Conservation (phyloP, 2,113 vertebrate species). For the Gambusia affinis region DNA sequence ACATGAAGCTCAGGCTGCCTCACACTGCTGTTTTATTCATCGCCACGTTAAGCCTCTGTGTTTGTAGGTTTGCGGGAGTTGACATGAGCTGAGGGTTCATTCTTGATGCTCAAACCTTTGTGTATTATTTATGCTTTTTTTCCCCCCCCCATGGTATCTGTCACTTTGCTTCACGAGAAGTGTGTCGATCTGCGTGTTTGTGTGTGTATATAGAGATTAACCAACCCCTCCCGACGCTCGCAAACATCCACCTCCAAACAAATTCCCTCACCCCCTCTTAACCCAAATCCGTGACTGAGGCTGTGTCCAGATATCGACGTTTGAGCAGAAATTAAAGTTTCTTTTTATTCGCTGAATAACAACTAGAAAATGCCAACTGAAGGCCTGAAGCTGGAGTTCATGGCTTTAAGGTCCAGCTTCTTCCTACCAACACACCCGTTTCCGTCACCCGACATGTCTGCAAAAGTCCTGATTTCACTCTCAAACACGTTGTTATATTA, state of each 20-base stretch:
- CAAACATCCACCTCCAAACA: neutral
- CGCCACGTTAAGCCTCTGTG: constrained; percentile 24
- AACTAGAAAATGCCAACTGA: neutral
- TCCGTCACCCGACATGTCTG: constrained; percentile 20
- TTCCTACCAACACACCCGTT: constrained; percentile 30
- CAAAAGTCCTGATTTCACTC: too few relatives aligned
- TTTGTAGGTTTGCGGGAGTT: constrained; percentile 3
- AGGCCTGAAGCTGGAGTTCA: neutral
- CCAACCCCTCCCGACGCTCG: neutral
- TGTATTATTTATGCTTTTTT: constrained; percentile 4
- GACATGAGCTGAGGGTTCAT: neutral
- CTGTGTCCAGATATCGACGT: constrained; percentile 47
- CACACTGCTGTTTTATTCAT: constrained; percentile 46
- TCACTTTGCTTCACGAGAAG: neutral
- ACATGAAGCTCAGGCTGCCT: constrained; percentile 28
- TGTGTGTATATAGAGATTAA: neutral
- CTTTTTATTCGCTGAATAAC: neutral
- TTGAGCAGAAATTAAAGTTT: constrained; percentile 56
- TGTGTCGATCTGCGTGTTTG: neutral
- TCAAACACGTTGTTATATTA: constrained; percentile 23
- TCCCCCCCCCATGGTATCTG: neutral
- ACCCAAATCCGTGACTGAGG: constrained; percentile 53
- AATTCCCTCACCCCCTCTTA: constrained; percentile 13
- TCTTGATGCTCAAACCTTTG: neutral
- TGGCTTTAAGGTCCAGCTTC: neutral